Percentiles rank a stretch among this genome's conserved stretches.
phyloP scores from a whole-genome alignment of 2,797 vertebrate species.

The Lerista edwardsae region DNA sequence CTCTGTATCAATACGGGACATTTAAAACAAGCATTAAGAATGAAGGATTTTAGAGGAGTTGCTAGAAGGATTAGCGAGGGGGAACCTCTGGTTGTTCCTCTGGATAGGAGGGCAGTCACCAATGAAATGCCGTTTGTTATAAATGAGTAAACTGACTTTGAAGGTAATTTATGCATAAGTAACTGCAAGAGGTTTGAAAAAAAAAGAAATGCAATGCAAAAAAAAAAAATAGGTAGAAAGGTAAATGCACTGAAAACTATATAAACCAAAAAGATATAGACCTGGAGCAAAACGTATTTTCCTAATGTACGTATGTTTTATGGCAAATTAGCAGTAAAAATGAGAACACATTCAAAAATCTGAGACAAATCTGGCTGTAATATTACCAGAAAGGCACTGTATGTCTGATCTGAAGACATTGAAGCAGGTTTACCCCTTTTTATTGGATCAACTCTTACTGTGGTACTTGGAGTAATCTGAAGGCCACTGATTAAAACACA shows the following conservation, averaged over 20 bases:
- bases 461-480: background rate
- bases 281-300: background rate
- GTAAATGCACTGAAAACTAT: background rate
- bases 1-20: no score
- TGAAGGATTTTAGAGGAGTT: no score
- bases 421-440: background rate
- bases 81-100: no score
- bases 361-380: background rate
- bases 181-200: background rate
- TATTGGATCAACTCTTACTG: background rate
- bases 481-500: background rate
- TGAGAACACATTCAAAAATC: background rate
- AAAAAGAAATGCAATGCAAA: no score
- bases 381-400: background rate
- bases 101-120: no score
- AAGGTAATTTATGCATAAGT: background rate
- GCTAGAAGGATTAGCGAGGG: no score
- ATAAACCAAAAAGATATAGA: background rate
- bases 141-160: background rate
- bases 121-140: background rate
- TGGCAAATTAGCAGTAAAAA: background rate
- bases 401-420: background rate
- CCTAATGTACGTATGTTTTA: background rate
- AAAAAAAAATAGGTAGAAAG: background rate
- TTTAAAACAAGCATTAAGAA: no score